phyloP scores from a whole-genome alignment of 2,113 vertebrate species.

The Limanda limanda region DNA sequence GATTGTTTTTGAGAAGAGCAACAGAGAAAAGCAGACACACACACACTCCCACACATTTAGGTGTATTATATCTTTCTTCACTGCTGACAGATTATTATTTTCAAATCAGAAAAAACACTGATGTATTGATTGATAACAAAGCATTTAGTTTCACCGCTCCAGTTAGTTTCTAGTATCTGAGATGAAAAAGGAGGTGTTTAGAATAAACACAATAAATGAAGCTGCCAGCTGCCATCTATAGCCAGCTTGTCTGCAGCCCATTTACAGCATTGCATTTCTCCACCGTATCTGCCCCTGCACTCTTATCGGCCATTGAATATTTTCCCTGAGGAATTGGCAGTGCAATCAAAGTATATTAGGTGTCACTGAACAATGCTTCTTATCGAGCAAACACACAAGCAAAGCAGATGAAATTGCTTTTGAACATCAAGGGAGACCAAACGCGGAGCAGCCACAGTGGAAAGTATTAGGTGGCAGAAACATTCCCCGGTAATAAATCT shows the following conservation, averaged over 20 bases:
- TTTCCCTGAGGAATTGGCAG: not conserved
- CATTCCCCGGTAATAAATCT: too few relatives aligned
- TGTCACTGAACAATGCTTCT: too few relatives aligned
- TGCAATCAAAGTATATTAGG: conserved; percentile 17
- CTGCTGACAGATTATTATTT: conserved; percentile 5
- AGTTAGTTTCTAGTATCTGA: too few relatives aligned
- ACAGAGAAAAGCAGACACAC: too few relatives aligned
- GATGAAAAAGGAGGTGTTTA: too few relatives aligned
- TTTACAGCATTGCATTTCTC: conserved; percentile 19
- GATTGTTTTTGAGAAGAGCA: too few relatives aligned
- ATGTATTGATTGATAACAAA: conserved; percentile 38
- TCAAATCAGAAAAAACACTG: conserved; percentile 28
- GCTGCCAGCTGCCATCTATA: conserved; percentile 29
- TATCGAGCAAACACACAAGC: too few relatives aligned
- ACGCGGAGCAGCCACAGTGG: too few relatives aligned
- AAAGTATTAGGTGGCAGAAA: too few relatives aligned
- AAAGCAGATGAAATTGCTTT: too few relatives aligned
- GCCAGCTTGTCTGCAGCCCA: conserved; percentile 20
- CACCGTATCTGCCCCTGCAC: not conserved
- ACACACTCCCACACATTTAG: not conserved
- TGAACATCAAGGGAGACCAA: too few relatives aligned
- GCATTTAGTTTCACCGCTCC: not conserved
- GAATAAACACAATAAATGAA: conserved; percentile 36
- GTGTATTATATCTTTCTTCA: too few relatives aligned
- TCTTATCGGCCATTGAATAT: conserved; percentile 2